Conservation (phyloP, 2,113 vertebrate genomes). For the Gopherus evgoodei region DNA sequence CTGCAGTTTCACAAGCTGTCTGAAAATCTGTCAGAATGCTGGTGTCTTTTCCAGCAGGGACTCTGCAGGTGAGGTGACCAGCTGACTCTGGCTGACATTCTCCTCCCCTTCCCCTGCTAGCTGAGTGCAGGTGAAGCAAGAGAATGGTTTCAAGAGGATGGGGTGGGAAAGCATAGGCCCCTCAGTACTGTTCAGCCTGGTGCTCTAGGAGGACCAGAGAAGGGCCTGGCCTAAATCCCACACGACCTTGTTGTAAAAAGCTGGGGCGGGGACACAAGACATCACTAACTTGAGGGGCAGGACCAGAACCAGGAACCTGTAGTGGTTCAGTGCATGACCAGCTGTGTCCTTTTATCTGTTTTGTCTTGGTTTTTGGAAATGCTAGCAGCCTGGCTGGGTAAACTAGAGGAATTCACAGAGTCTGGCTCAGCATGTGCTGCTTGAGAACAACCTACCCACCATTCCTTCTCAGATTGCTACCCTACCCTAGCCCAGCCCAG, state of each 20-base stretch:
- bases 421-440: neutral
- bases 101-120: neutral
- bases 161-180: neutral
- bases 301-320: neutral
- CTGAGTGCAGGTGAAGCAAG: neutral
- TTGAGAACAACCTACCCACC: neutral
- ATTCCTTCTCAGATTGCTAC: neutral
- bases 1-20: neutral
- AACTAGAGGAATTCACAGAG: neutral
- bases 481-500: accelerated
- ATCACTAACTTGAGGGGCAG: neutral
- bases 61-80: neutral
- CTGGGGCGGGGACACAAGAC: neutral
- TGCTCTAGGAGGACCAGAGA: neutral
- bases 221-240: neutral
- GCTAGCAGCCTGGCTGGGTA: neutral
- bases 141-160: neutral
- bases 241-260: neutral
- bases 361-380: neutral
- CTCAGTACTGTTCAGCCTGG: neutral
- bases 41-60: neutral
- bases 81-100: neutral
- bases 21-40: too few species aligned
- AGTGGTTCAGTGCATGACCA: too few species aligned
- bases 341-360: neutral